Evolutionary conservation across 1,140 invertebrate species (phyloP).

Genomic region (Apis cerana): DNA sequence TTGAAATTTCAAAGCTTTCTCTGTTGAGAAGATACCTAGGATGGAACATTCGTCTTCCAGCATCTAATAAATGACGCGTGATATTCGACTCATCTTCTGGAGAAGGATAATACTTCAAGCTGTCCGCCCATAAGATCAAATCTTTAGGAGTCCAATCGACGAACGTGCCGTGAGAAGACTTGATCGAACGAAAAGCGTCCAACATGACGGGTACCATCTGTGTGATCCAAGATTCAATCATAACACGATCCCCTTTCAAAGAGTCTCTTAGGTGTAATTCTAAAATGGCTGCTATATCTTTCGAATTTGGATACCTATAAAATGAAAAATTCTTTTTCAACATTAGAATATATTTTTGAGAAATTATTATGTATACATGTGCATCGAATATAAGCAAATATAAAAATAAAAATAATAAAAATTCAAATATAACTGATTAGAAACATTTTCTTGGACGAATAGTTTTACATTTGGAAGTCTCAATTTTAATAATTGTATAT

Average conservation of each 20-base stretch:
- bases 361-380: no score
- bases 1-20: neutral
- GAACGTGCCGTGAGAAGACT: constrained; percentile 58
- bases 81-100: constrained; percentile 66
- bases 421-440: neutral
- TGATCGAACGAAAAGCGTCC: constrained; percentile 64
- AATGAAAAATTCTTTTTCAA: neutral
- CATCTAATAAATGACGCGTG: constrained; percentile 68
- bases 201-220: constrained; percentile 67
- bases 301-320: constrained; percentile 59
- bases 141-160: constrained; percentile 69
- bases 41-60: constrained; percentile 70
- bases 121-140: constrained; percentile 71
- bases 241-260: constrained; percentile 58
- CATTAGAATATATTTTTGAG: neutral
- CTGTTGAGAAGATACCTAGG: constrained; percentile 12
- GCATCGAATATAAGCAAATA: neutral
- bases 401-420: neutral
- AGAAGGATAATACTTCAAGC: constrained; percentile 71
- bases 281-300: constrained; percentile 68
- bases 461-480: no score
- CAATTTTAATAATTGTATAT: neutral
- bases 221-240: constrained; percentile 69
- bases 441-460: neutral
- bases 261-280: constrained; percentile 71